A percentile compares a stretch with the other conserved stretches of the same genome.
Conservation (phyloP, 30 jellyfish, hydroid and myxozoan species). For the Mastigias papua region DNA sequence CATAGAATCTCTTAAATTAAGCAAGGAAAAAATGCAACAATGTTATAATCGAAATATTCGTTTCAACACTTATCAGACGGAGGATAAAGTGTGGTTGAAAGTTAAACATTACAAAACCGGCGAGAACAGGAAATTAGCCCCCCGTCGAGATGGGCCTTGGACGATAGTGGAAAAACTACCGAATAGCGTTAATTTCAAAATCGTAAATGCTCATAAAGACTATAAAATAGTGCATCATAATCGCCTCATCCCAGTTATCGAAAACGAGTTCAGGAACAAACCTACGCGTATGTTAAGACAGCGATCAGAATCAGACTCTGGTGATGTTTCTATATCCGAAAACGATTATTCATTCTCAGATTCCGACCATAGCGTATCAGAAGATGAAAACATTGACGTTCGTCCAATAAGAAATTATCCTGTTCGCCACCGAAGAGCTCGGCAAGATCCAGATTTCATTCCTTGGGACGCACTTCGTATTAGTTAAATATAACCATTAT, state of each 20-base stretch:
- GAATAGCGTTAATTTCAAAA: constrained; percentile 48
- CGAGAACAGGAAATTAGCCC: constrained; percentile 58
- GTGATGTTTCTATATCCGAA: constrained; percentile 9
- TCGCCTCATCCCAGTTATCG: constrained; percentile 29
- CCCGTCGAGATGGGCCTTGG: constrained; percentile 65
- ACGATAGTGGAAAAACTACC: constrained; percentile 34
- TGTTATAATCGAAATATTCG: constrained; percentile 63
- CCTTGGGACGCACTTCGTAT: constrained; percentile 45
- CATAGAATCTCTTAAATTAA: constrained; percentile 7
- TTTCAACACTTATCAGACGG: constrained; percentile 37
- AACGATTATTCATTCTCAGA: constrained; percentile 9
- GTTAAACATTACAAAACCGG: constrained; percentile 59
- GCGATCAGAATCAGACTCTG: neutral
- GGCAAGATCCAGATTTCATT: constrained; percentile 35
- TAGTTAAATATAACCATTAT: neutral
- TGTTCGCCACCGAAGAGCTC: constrained; percentile 18
- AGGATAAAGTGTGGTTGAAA: constrained; percentile 63
- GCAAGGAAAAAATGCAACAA: constrained; percentile 41
- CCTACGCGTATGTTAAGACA: constrained; percentile 6
- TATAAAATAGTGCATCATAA: constrained; percentile 43
- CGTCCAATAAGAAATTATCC: constrained; percentile 12
- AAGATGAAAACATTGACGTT: constrained; percentile 6
- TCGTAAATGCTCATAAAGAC: constrained; percentile 38
- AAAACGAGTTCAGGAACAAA: constrained; percentile 1
- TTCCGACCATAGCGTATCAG: constrained; percentile 12